A percentile compares a stretch with the other conserved stretches of the same genome.
phyloP scores from a whole-genome alignment of 1,140 invertebrate genomes.

The Diabrotica virgifera region DNA sequence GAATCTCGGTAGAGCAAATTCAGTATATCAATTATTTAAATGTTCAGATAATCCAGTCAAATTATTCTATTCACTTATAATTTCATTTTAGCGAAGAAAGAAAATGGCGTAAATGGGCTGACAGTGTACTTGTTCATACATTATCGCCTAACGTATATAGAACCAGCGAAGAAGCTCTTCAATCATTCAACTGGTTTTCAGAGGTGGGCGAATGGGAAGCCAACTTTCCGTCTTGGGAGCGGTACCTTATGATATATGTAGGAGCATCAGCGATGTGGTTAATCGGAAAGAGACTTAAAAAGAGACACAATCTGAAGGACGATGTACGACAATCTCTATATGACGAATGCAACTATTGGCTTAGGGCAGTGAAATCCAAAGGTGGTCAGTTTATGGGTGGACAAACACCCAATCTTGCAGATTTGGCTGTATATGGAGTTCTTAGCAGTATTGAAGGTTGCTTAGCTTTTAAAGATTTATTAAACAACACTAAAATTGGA shows the following conservation, averaged over 20 bases:
- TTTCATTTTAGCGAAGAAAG: constrained; percentile 74
- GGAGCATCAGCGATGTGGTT: constrained; percentile 93
- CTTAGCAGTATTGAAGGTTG: constrained; percentile 95
- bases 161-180: constrained; percentile 75
- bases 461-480: constrained; percentile 81
- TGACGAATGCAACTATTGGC: constrained; percentile 83
- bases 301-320: constrained; percentile 78
- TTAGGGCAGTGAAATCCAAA: constrained; percentile 48
- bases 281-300: constrained; percentile 85
- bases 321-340: constrained; percentile 89
- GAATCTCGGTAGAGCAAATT: no score
- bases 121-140: constrained; percentile 84
- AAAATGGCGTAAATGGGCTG: constrained; percentile 94
- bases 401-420: constrained; percentile 83
- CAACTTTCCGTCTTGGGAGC: constrained; percentile 83
- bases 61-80: constrained; percentile 4
- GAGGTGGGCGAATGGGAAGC: constrained; percentile 88
- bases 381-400: constrained; percentile 74
- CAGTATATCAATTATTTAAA: not conserved
- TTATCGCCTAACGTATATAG: constrained; percentile 97
- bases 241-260: constrained; percentile 85
- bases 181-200: constrained; percentile 91
- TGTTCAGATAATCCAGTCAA: not conserved
- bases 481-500: constrained; percentile 68
- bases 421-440: constrained; percentile 91